Percentiles rank a stretch among this genome's conserved stretches.
Conservation (phyloP, 1,140 invertebrate genomes). For the Teleopsis dalmanni region DNA sequence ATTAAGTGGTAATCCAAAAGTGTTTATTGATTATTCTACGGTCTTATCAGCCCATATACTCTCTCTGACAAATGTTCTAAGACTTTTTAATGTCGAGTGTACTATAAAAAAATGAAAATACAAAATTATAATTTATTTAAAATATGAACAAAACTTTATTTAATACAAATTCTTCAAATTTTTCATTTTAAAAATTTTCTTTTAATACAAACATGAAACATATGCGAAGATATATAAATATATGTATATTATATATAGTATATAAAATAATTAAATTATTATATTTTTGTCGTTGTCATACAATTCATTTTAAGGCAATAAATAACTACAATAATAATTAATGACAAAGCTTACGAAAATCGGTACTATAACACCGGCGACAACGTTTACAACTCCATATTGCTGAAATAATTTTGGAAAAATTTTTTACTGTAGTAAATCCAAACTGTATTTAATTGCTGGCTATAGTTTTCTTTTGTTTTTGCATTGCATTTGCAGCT, state of each 20-base stretch:
- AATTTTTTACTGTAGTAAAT: neutral
- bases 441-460: neutral
- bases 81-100: too few species aligned
- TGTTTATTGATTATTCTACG: too few species aligned
- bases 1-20: too few species aligned
- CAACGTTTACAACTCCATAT: constrained; percentile 27
- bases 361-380: constrained; percentile 25
- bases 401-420: constrained; percentile 11
- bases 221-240: neutral
- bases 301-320: constrained; percentile 2
- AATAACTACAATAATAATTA: constrained; percentile 24
- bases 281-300: too few species aligned
- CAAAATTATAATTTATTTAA: too few species aligned
- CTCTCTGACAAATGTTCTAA: too few species aligned
- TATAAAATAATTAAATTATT: too few species aligned
- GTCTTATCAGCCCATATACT: too few species aligned
- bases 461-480: constrained; percentile 1
- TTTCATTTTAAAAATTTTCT: neutral
- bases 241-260: neutral
- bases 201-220: neutral
- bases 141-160: neutral
- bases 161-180: neutral
- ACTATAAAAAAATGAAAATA: too few species aligned
- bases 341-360: constrained; percentile 31
- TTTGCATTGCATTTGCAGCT: neutral